A percentile compares a stretch with the other conserved stretches of the same genome.
Evolutionary conservation across 2,888 invertebrate genomes (phyloP).

Genomic region (Prosopocoilus inquinatus): DNA sequence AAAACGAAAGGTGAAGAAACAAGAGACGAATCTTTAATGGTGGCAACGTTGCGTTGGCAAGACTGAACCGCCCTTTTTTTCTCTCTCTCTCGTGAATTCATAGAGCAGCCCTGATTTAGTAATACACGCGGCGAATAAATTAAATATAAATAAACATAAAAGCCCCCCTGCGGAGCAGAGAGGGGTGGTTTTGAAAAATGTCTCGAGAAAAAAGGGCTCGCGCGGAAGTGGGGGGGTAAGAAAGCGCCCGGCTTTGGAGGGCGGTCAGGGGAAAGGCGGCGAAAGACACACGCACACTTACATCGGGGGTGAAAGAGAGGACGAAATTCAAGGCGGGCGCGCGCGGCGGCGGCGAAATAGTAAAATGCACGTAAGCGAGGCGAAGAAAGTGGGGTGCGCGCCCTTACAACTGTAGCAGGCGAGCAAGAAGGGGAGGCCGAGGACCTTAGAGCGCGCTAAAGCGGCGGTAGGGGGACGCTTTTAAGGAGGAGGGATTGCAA

Average conservation of each 20-base stretch:
- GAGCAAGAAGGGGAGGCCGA: constrained; percentile 21
- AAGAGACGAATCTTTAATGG: no score
- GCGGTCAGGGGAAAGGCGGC: background rate
- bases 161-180: background rate
- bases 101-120: no score
- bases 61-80: no score
- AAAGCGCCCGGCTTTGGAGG: constrained; percentile 3
- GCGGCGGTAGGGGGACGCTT: constrained; percentile 29
- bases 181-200: background rate
- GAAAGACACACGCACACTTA: constrained; percentile 21
- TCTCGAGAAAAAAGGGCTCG: background rate
- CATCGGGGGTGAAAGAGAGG: constrained; percentile 20
- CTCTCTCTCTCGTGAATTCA: no score
- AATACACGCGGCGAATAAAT: background rate
- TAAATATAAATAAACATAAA: background rate
- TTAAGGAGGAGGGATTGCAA: constrained; percentile 41
- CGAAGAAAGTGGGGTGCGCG: constrained; percentile 18
- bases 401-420: constrained; percentile 21
- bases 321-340: constrained; percentile 20
- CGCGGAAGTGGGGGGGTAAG: constrained; percentile 5
- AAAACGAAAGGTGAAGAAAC: background rate
- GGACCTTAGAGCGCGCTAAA: constrained; percentile 26
- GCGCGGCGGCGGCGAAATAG: constrained; percentile 18
- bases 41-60: no score
- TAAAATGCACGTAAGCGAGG: constrained; percentile 26